Conservation (phyloP, 1,140 invertebrate genomes). For the Coptotermes formosanus region DNA sequence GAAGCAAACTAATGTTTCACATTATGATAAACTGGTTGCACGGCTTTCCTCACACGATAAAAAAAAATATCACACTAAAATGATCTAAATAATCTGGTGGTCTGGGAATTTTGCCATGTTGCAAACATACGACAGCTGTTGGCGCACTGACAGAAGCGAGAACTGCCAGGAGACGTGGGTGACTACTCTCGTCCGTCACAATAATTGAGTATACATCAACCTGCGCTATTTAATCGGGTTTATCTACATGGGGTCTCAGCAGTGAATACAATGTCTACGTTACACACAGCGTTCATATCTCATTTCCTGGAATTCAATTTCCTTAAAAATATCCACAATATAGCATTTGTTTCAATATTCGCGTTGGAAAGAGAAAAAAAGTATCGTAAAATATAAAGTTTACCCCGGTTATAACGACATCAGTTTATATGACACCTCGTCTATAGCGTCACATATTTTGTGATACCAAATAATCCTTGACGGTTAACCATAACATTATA, state of each 20-base stretch:
- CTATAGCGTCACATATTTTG: too few relatives aligned
- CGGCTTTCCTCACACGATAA: not conserved
- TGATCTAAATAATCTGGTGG: conserved; percentile 1
- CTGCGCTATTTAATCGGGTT: not conserved
- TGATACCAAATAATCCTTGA: too few relatives aligned
- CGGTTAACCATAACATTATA: too few relatives aligned
- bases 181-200: not conserved
- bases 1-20: not conserved
- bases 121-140: conserved; percentile 10
- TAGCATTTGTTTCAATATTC: too few relatives aligned
- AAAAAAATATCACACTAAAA: not conserved
- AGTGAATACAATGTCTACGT: not conserved
- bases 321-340: too few relatives aligned
- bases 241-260: not conserved
- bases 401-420: too few relatives aligned
- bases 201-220: not conserved
- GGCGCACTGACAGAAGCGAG: not conserved
- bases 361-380: too few relatives aligned
- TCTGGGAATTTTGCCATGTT: not conserved
- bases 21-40: not conserved
- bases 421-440: too few relatives aligned
- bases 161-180: not conserved
- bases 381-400: too few relatives aligned
- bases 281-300: not conserved
- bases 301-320: not conserved